These are phyloP conservation scores for Pungitius pungitius DNA, from an alignment of 2,113 vertebrate species.

Conservation along the genomic window DNA sequence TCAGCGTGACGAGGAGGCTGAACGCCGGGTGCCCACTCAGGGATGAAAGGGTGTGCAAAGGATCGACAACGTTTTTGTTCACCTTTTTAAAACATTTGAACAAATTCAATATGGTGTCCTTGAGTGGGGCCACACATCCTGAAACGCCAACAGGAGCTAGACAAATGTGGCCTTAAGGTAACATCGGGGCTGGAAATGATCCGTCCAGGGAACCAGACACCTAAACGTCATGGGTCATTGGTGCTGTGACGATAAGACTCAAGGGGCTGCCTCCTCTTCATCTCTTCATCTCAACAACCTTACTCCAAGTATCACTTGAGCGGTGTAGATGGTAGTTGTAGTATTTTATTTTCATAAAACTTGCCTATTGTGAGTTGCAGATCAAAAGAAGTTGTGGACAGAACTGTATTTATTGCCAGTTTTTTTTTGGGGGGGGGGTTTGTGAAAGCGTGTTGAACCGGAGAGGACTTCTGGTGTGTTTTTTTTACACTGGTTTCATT, in stretches of 20 bases:
- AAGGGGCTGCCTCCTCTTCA: slow-evolving; percentile 41
- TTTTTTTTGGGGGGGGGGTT: too few relatives aligned
- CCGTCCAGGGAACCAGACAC: slow-evolving; percentile 51
- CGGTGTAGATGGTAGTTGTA: slow-evolving; percentile 7
- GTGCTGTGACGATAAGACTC: slow-evolving; percentile 50
- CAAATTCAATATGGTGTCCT: slow-evolving; percentile 26
- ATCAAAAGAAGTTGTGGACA: too few relatives aligned
- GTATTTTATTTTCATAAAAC: slow-evolving; percentile 31
- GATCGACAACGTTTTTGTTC: too few relatives aligned
- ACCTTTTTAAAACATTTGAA: too few relatives aligned
- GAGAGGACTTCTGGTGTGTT: too few relatives aligned
- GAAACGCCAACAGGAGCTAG: slow-evolving; percentile 42
- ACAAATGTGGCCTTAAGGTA: slow-evolving; percentile 70
- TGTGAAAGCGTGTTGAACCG: too few relatives aligned
- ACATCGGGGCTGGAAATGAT: slow-evolving; percentile 69
- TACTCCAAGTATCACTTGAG: slow-evolving; percentile 43
- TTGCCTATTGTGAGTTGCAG: slow-evolving; percentile 13
- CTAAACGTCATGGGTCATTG: slow-evolving; percentile 72
- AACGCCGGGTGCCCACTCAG: too few relatives aligned
- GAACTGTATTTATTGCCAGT: too few relatives aligned
- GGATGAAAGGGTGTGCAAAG: too few relatives aligned
- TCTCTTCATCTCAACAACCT: slow-evolving; percentile 53
- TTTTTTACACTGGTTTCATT: too few relatives aligned
- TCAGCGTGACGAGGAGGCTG: too few relatives aligned
- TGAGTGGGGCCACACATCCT: slow-evolving; percentile 16